Conservation (phyloP, 2,888 invertebrate genomes). For the Plebejus argus region DNA sequence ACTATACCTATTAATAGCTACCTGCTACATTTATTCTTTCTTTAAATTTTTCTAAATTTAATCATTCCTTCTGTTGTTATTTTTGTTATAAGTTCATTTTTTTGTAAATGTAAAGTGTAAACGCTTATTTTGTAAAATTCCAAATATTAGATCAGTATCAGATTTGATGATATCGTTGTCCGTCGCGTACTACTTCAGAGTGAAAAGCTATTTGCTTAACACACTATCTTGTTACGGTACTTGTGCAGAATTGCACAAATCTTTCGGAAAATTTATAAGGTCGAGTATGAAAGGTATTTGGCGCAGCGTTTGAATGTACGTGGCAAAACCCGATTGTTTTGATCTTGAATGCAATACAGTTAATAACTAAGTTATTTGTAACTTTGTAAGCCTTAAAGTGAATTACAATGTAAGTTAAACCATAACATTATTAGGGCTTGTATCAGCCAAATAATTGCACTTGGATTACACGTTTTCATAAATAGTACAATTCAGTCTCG, state of each 20-base stretch:
- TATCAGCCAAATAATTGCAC: too few species aligned
- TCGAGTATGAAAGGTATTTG: constrained; percentile 5
- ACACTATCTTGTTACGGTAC: background rate
- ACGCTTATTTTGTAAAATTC: background rate
- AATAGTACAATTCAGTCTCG: too few species aligned
- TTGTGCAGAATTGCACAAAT: constrained; percentile 6
- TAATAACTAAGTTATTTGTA: background rate
- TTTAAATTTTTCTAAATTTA: too few species aligned
- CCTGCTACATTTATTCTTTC: too few species aligned
- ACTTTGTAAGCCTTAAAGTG: background rate
- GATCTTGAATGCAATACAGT: background rate
- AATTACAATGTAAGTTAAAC: too few species aligned
- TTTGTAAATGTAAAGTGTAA: too few species aligned
- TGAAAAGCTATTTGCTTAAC: constrained; percentile 3
- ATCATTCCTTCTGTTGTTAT: too few species aligned
- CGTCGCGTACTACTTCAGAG: background rate
- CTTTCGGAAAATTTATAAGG: background rate
- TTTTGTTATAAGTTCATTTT: too few species aligned
- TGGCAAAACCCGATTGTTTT: background rate
- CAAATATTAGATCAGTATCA: background rate
- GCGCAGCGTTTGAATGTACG: background rate
- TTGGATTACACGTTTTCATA: background rate
- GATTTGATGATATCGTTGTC: background rate
- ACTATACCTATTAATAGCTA: too few species aligned
- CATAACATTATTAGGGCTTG: too few species aligned